Evolutionary conservation across 2,888 invertebrate species (phyloP).

Genomic region (Electrophaes corylata): DNA sequence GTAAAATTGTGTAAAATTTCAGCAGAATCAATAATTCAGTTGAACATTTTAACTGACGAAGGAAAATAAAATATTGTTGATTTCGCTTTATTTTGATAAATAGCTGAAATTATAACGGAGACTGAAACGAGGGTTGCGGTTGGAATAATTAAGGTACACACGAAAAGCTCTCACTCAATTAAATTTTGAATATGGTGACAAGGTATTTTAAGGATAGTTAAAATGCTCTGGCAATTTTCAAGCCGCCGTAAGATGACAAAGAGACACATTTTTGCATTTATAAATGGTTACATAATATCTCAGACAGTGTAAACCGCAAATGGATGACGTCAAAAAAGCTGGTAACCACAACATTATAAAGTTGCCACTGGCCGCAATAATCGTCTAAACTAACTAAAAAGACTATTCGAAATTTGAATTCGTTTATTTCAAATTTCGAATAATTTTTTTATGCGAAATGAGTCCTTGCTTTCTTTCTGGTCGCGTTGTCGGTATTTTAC

Average conservation of each 20-base stretch:
- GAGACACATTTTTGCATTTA: no score
- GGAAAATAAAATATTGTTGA: constrained; percentile 70
- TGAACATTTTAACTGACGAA: constrained; percentile 31
- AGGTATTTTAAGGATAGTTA: not conserved
- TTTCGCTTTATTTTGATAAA: constrained; percentile 78
- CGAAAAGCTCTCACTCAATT: not conserved
- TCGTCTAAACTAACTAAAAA: not conserved
- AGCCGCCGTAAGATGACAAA: no score
- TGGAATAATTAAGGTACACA: constrained; percentile 63
- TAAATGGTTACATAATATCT: no score
- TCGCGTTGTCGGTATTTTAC: not conserved
- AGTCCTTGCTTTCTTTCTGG: not conserved
- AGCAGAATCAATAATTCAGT: not conserved
- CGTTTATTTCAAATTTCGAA: not conserved
- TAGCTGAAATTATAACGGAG: constrained; percentile 76
- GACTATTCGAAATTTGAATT: no score
- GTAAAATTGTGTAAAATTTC: not conserved
- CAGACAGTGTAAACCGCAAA: not conserved
- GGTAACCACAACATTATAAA: not conserved
- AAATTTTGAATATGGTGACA: not conserved
- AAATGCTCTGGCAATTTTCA: no score
- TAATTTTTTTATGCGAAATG: not conserved
- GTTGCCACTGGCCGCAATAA: not conserved
- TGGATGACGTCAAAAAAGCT: not conserved
- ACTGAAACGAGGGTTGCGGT: constrained; percentile 63